phyloP scores from a whole-genome alignment of 2,888 invertebrate species.

The Chydorus sphaericus region DNA sequence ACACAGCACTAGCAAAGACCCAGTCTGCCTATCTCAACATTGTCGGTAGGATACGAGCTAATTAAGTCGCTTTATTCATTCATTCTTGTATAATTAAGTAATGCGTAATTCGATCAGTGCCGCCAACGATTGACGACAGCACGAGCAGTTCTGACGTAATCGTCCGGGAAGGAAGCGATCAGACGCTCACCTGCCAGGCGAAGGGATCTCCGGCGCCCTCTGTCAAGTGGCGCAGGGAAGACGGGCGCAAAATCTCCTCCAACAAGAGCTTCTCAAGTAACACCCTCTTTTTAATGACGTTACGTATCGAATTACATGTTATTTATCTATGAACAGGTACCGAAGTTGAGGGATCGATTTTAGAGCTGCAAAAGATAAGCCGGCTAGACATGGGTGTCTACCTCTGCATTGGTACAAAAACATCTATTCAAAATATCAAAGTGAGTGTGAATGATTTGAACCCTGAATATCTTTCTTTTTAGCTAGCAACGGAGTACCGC shows the following conservation, averaged over 20 bases:
- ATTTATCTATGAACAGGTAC: too few species aligned
- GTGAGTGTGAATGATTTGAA: too few species aligned
- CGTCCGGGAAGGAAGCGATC: constrained; percentile 76
- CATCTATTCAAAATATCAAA: too few species aligned
- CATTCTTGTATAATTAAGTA: not conserved
- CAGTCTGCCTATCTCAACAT: constrained; percentile 84
- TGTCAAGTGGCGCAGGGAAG: constrained; percentile 84
- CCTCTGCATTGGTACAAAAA: constrained; percentile 80
- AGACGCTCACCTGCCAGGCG: constrained; percentile 74
- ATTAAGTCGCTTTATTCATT: not conserved
- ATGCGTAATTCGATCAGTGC: constrained; percentile 48
- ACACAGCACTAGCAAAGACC: constrained; percentile 81
- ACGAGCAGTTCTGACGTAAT: constrained; percentile 82
- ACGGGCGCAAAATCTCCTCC: constrained; percentile 70
- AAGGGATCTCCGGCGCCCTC: constrained; percentile 75
- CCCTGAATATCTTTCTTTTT: too few species aligned
- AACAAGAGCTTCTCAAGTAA: constrained; percentile 66
- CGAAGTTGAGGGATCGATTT: constrained; percentile 69
- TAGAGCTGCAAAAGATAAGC: constrained; percentile 71
- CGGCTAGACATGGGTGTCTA: constrained; percentile 82
- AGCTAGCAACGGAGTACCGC: constrained; percentile 78
- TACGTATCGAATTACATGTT: too few species aligned
- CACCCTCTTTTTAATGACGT: constrained; percentile 18
- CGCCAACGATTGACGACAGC: constrained; percentile 81
- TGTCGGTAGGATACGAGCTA: constrained; percentile 52